Evolutionary conservation across 2,888 invertebrate genomes (phyloP).

Genomic region (Embidobia sp.): DNA sequence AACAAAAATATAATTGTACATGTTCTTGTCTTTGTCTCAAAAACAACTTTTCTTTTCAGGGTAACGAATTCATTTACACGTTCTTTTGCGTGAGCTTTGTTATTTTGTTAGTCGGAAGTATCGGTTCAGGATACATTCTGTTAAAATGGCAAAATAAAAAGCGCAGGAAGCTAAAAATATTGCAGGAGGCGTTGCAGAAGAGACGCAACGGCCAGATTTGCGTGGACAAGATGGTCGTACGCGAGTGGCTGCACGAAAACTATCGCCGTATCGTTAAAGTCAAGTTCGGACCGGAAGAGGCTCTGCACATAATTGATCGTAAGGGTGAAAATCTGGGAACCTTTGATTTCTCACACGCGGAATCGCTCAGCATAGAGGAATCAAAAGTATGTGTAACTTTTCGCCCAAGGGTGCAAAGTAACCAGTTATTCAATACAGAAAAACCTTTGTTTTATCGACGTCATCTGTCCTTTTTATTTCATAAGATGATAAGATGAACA

Average conservation of each 20-base stretch:
- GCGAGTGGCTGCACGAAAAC: slow-evolving; percentile 97
- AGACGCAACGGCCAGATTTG: slow-evolving; percentile 84
- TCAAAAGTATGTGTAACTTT: slow-evolving; percentile 91
- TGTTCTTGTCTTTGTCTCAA: too few relatives aligned
- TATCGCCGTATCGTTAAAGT: slow-evolving; percentile 94
- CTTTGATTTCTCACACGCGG: slow-evolving; percentile 89
- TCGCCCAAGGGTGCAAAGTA: too few relatives aligned
- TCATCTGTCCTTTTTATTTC: too few relatives aligned
- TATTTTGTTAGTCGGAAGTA: slow-evolving; percentile 95
- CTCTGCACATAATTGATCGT: slow-evolving; percentile 92
- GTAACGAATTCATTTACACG: slow-evolving; percentile 98
- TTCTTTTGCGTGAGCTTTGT: slow-evolving; percentile 95
- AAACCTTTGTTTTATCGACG: too few relatives aligned
- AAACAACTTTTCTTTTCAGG: too few relatives aligned
- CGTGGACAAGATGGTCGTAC: slow-evolving; percentile 95
- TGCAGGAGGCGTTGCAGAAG: slow-evolving; percentile 89
- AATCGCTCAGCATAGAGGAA: slow-evolving; percentile 92
- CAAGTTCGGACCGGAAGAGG: slow-evolving; percentile 93
- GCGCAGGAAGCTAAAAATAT: slow-evolving; percentile 89
- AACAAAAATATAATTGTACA: too few relatives aligned
- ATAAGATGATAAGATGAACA: too few relatives aligned
- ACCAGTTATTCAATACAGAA: too few relatives aligned
- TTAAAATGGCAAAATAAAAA: slow-evolving; percentile 95
- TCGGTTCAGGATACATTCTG: slow-evolving; percentile 95
- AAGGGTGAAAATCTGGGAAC: slow-evolving; percentile 95